Base-by-base conservation (phyloP, 2,888 invertebrate species). In the Maniola hyperantus region DNA sequence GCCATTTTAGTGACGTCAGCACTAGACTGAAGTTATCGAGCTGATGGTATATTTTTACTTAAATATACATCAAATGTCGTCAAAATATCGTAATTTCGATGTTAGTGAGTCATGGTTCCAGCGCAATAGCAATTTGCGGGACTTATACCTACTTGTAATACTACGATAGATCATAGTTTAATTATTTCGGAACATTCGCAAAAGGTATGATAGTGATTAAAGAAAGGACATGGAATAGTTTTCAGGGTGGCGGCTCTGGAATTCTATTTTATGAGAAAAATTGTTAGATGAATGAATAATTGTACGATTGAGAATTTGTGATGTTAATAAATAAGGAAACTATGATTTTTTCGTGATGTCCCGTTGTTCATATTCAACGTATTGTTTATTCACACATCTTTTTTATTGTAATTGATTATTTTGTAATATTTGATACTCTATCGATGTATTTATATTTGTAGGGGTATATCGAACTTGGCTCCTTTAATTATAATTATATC, bases 161-260 rank as follows among this genome's bases (percentile, higher is more conserved):
- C 20, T 42, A 48, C 44, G 10, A 60, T 46, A 51, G 36, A 55
- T 7, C 34, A 65, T 62, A 63, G 64, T 75, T 73, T 61, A 63
- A 66, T 73, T 73, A 68, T 72, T 73, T 73, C 65, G 67, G 74
- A 70, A 73, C 69, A 71, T 71, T 76, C 73, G 73, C 77, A 78
- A 75, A 70, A 66, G 42, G 70, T 57, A 60, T 82, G 77, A 39
- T 68, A 71, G 79, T 44, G 81, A 76, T 76, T 79, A 34, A 72
- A 73, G 76, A 6, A 34, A 58, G 50, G 67, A 66, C 65, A 68
- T 77, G 76, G 74, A 68, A 78, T 86, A 78, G 80, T 78, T 70
- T 70, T 67, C 72, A 78, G 79, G 84, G 91, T 91, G 91, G 91
- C 91, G 91, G 91, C 89, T 86, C 79, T 81, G 72, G 48, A 65